phyloP scores from a whole-genome alignment of 2,113 vertebrate genomes.

The Astur gentilis region DNA sequence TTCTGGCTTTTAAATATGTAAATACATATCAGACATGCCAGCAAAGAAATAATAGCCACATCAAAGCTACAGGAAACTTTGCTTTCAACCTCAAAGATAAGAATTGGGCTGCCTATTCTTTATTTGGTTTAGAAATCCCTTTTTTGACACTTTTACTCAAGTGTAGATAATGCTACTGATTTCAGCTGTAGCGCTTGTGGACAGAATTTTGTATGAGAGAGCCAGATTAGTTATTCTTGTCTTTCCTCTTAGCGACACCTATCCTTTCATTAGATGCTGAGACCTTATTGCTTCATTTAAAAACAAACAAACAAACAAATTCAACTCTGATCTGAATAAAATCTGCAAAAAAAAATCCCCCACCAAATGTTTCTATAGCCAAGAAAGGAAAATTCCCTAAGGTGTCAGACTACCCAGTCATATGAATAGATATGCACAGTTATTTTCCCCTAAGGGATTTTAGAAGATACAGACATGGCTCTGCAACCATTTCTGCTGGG shows the following conservation, averaged over 20 bases:
- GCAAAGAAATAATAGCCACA: neutral
- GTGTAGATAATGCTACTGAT: neutral
- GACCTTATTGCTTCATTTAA: neutral
- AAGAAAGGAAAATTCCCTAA: neutral
- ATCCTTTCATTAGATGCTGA: neutral
- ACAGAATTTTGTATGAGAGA: neutral
- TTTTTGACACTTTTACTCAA: neutral
- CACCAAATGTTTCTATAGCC: neutral
- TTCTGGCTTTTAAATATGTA: neutral
- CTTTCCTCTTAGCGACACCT: neutral
- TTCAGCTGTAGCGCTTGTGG: neutral
- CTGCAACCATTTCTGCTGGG: neutral
- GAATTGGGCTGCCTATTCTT: neutral
- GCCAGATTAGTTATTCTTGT: neutral
- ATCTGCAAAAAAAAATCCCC: neutral
- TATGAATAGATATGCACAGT: neutral
- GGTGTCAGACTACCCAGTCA: neutral
- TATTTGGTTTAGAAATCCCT: neutral
- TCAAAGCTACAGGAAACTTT: neutral
- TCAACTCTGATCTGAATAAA: neutral
- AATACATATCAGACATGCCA: neutral
- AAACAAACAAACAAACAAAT: neutral
- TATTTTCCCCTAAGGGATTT: neutral
- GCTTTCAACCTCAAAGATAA: neutral
- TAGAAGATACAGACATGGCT: neutral